Base-by-base conservation (phyloP, 1,140 invertebrate species). In the Macrobrachium nipponense region DNA sequence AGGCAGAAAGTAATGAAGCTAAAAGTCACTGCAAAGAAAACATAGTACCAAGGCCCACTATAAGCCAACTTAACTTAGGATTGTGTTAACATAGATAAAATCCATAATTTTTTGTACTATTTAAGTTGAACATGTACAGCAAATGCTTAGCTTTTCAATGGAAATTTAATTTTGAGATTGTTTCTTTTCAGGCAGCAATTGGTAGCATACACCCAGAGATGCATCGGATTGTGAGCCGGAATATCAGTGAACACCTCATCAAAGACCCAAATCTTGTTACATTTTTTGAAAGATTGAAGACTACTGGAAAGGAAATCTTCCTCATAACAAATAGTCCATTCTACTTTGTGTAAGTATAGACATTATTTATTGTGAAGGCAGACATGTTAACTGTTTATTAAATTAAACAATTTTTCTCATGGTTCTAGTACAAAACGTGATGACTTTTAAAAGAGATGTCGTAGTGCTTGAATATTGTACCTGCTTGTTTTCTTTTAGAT, bases 301-400 rank as follows among this genome's bases (percentile, higher is more conserved):
- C 93, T 5, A 93, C 93, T 44, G 93, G 94, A 27, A 99, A 98
- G 91, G 97, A 98, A 91, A 92, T 98, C 89, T 99, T 99, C 91
- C 92, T 99, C 23, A 97, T 99, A 2, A 99, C 98, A 12, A 99
- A 99, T 90, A 98, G 97, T 92, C 97, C 97, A 0, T 99, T 95
- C 91, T 94, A 95, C 89, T 99, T 99, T 93, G 97, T 99, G 97
- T 99, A 93, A 95, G 96, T 95, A 78, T 79, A 51, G 15, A 14
- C 20, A 58, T 17, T 51, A 51, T 51, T 36, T 36, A 36, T 36
- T 36, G 27, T 36, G 27, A 36, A 36, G 27, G 4, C 27, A 36
- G 27, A 36, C 1, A 36, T 36, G n/a, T n/a, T n/a, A n/a, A n/a
- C n/a, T n/a, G n/a, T n/a, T n/a, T n/a, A n/a, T n/a, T 51, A 10